Percentiles rank a stretch among this genome's conserved stretches.
Evolutionary conservation across 1,140 invertebrate species (phyloP).

Genomic region (Drosophila kikkawai): DNA sequence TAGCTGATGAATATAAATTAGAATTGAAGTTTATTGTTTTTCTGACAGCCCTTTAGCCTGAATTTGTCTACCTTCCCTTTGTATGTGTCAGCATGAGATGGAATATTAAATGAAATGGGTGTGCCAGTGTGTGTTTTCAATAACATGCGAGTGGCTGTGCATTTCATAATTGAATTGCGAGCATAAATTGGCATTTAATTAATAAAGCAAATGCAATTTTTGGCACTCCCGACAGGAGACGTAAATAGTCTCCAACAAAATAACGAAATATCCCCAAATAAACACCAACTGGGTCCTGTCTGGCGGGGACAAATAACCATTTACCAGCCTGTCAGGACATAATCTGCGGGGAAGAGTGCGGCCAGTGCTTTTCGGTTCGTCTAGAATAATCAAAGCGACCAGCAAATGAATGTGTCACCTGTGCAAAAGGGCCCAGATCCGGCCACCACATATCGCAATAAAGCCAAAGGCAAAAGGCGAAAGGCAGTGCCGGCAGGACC

Average conservation of each 20-base stretch:
- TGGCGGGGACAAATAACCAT: constrained; percentile 71
- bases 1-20: constrained; percentile 21
- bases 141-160: constrained; percentile 22
- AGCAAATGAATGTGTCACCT: constrained; percentile 78
- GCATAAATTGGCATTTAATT: constrained; percentile 74
- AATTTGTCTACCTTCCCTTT: not conserved
- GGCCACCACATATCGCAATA: constrained; percentile 14
- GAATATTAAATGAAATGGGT: constrained; percentile 8
- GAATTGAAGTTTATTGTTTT: constrained; percentile 27
- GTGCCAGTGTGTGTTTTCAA: constrained; percentile 26
- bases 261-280: constrained; percentile 24
- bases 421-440: constrained; percentile 49
- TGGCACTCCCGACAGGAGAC: constrained; percentile 21
- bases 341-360: constrained; percentile 45
- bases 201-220: constrained; percentile 80
- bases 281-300: constrained; percentile 35
- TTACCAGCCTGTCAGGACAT: constrained; percentile 45
- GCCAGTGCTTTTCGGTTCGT: constrained; percentile 60
- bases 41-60: not conserved
- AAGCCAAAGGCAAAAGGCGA: constrained; percentile 49
- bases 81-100: not conserved
- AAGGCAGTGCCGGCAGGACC: constrained; percentile 15
- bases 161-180: constrained; percentile 68
- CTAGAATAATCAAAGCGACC: constrained; percentile 74
- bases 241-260: constrained; percentile 2